A percentile compares a stretch with the other conserved stretches of the same genome.
These are phyloP conservation scores for Lophius americanus DNA, from an alignment of 2,797 vertebrate genomes.

Conservation along the genomic window DNA sequence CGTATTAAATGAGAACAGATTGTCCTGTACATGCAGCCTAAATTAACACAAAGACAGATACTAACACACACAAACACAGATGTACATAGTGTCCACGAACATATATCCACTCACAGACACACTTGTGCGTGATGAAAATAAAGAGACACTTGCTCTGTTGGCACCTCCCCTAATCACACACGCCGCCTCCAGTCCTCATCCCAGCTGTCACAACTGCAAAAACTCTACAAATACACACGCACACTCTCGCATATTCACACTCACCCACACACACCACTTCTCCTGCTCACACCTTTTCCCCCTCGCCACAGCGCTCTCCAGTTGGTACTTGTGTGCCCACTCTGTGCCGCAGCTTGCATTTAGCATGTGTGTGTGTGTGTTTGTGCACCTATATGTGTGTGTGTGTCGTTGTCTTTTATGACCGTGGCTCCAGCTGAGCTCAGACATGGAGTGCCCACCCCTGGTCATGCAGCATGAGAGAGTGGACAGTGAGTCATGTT, in stretches of 20 bases:
- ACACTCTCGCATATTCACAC: constrained; percentile 73
- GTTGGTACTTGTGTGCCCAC: constrained; percentile 76
- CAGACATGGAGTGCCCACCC: constrained; percentile 53
- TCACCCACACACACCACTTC: constrained; percentile 77
- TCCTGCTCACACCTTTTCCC: constrained; percentile 80
- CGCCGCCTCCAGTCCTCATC: constrained; percentile 81
- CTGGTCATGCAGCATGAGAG: constrained; percentile 45
- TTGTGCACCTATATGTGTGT: constrained; percentile 7
- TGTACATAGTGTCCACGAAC: constrained; percentile 54
- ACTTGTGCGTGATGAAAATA: constrained; percentile 75
- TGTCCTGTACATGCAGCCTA: constrained; percentile 15
- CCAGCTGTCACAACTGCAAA: constrained; percentile 84
- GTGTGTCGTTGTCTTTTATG: constrained; percentile 40
- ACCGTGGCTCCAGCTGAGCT: constrained; percentile 56
- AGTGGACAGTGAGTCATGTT: constrained; percentile 49
- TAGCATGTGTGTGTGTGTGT: constrained; percentile 37
- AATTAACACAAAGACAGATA: constrained; percentile 25
- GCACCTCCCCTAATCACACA: constrained; percentile 81
- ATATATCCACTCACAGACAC: constrained; percentile 58
- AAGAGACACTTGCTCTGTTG: constrained; percentile 83
- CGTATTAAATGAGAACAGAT: constrained; percentile 30
- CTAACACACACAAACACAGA: constrained; percentile 67
- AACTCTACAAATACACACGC: constrained; percentile 76
- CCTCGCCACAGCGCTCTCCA: constrained; percentile 71
- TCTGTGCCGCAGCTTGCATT: constrained; percentile 63